These are phyloP conservation scores for Spodoptera picta DNA, from an alignment of 2,888 invertebrate species.

Conservation along the genomic window DNA sequence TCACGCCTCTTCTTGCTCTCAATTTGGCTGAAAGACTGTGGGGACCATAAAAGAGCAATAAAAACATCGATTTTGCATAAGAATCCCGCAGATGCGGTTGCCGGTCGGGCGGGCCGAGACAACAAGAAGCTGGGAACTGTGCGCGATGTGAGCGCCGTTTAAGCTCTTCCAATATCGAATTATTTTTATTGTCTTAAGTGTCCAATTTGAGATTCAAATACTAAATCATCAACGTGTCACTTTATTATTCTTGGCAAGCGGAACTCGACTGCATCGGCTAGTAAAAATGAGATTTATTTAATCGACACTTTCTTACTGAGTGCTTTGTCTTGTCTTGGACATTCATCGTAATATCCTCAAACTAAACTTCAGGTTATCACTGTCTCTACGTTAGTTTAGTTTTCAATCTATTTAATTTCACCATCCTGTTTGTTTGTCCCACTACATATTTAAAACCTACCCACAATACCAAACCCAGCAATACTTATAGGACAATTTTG, in stretches of 20 bases:
- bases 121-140: conserved; percentile 44
- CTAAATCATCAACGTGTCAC: conserved; percentile 7
- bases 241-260: neutral
- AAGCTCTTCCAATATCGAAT: conserved; percentile 47
- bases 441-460: too few relatives aligned
- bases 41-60: conserved; percentile 73
- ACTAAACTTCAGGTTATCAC: too few relatives aligned
- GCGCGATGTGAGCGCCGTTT: conserved; percentile 44
- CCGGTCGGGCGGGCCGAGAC: conserved; percentile 44
- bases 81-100: conserved; percentile 67
- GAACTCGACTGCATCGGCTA: too few relatives aligned
- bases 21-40: conserved; percentile 73
- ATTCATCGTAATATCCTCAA: too few relatives aligned
- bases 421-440: too few relatives aligned
- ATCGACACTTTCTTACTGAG: neutral
- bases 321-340: neutral
- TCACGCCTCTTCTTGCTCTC: conserved; percentile 71
- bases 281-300: neutral
- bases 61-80: conserved; percentile 79
- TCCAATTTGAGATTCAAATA: conserved; percentile 17
- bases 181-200: conserved; percentile 48
- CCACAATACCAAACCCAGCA: too few relatives aligned
- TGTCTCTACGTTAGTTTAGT: too few relatives aligned
- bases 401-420: too few relatives aligned
- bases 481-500: too few relatives aligned